Conservation (phyloP, 2,797 vertebrate genomes). For the Merluccius polli region DNA sequence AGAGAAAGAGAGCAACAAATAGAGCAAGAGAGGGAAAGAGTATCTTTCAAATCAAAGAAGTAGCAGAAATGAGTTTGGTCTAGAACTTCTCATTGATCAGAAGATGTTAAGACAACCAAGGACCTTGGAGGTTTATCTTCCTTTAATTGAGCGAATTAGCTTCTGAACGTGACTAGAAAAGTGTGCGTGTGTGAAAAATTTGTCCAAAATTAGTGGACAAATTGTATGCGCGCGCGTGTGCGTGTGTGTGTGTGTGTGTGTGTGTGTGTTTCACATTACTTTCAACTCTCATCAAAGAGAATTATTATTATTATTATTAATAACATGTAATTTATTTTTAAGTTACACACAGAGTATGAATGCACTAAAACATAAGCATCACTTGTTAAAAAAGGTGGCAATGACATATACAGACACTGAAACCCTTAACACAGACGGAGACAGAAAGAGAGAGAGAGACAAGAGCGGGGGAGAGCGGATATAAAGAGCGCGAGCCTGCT, state of each 20-base stretch:
- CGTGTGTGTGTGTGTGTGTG: too few relatives aligned
- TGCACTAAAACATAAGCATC: background rate
- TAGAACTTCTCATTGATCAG: background rate
- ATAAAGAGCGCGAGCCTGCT: constrained; percentile 34
- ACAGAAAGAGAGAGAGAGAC: constrained; percentile 4
- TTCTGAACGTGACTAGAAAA: background rate
- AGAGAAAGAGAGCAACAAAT: background rate
- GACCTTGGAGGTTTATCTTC: too few relatives aligned
- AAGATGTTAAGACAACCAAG: background rate
- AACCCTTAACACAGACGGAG: constrained; percentile 1
- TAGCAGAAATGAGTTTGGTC: background rate
- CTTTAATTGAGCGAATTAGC: background rate
- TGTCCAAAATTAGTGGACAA: too few relatives aligned
- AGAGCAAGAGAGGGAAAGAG: background rate
- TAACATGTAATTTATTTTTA: too few relatives aligned
- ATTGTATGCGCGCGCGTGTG: too few relatives aligned
- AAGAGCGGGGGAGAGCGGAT: constrained; percentile 8
- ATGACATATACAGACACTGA: background rate
- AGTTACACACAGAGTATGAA: background rate
- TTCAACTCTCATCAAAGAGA: background rate
- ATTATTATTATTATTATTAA: background rate
- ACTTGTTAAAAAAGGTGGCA: too few relatives aligned
- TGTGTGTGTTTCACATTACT: background rate
- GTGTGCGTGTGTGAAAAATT: background rate
- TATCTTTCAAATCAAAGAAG: background rate